These are phyloP conservation scores for Spinus pinus DNA, from an alignment of 2,797 vertebrate genomes.

Conservation along the genomic window DNA sequence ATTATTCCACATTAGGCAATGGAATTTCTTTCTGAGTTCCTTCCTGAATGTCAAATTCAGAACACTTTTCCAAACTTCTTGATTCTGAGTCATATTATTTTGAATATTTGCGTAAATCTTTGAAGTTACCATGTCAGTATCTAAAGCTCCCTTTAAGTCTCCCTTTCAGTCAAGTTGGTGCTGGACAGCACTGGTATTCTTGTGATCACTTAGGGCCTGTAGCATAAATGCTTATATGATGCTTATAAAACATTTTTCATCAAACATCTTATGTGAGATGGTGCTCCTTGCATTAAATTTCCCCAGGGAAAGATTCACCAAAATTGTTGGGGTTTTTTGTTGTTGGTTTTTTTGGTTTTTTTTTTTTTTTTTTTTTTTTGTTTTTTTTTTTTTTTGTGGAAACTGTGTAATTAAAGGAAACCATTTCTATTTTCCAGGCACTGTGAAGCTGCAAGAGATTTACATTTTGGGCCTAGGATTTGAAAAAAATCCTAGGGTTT, in stretches of 20 bases:
- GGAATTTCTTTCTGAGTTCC: background rate
- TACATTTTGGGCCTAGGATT: background rate
- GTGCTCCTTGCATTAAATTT: background rate
- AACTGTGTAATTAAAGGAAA: background rate
- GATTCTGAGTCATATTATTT: background rate
- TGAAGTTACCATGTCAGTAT: background rate
- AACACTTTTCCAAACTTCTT: background rate
- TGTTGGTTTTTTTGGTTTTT: too few species aligned
- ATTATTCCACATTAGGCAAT: background rate
- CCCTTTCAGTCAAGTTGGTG: background rate
- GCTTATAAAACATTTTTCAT: background rate
- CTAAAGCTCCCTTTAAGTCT: background rate
- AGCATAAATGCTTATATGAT: background rate
- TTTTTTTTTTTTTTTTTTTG: too few species aligned
- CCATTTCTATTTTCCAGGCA: background rate
- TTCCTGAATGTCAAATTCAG: background rate
- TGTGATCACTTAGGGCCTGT: background rate
- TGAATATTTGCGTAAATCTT: background rate
- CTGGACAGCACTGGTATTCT: background rate
- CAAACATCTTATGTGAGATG: background rate
- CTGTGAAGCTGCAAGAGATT: background rate
- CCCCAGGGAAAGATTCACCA: background rate
- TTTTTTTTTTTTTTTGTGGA: background rate
- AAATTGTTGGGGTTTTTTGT: background rate
- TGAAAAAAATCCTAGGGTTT: background rate